Base-by-base conservation (phyloP, 2,113 vertebrate genomes). In the Mesembrinibis cayennensis region DNA sequence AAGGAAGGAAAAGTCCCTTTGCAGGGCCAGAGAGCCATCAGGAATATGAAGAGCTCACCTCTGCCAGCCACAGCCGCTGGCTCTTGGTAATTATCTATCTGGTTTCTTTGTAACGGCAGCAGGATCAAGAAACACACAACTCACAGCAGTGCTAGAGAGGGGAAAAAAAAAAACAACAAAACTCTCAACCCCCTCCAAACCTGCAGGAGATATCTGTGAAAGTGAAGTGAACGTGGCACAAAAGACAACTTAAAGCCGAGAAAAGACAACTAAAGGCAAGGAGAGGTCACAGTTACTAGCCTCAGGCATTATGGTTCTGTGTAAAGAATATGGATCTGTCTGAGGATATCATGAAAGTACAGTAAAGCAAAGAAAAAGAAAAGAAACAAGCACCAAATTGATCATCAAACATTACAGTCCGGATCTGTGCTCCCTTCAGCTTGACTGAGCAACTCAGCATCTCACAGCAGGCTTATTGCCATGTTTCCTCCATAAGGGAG, bases 391-490 rank as follows among this genome's bases (percentile, higher is more conserved):
- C 61, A 82, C 70, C 81, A 95, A 90, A 85, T 13, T 91, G 77
- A 88, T 95, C n/a, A 92, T 95, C 81, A 95, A 79, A 82, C 63
- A 82, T 93, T 85, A 87, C 45, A 69, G 62, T 89, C 58, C 2
- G 2, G 44, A 82, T 89, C 53, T 87, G 59, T 78, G 59, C 66
- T 85, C 49, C 66, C 80, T 94, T 95, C 87, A 69, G 66, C 49
- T n/a, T 22, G 62, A 70, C 49, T 70, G 73, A 96, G 74, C 62
- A 73, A 6, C 49, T 71, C 69, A 69, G 56, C 45, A 42, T 76
- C 89, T 95, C 89, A 85, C 89, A 95, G 86, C 83, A 91, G 65
- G 87, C 45, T 95, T 93, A 85, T 72, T 95, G 92, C 49, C 14
- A 13, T 65, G 61, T 85, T 89, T 91, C 65, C 56, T 84, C 69